These are phyloP conservation scores for Upupa epops DNA, from an alignment of 2,113 vertebrate species.

Conservation along the genomic window DNA sequence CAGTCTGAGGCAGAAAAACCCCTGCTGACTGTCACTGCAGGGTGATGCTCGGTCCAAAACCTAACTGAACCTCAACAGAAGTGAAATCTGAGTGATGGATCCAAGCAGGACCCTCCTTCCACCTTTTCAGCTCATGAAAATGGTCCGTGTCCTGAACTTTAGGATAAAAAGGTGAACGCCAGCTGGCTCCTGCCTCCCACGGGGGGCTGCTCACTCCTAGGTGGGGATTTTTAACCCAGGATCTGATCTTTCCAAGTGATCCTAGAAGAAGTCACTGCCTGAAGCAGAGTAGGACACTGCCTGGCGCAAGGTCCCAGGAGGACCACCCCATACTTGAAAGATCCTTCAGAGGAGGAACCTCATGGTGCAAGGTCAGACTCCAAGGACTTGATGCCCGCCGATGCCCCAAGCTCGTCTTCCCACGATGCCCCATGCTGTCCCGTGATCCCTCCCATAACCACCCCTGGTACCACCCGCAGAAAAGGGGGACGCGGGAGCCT, in stretches of 20 bases:
- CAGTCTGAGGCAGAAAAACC: not conserved
- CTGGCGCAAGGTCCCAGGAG: not conserved
- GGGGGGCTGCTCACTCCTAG: not conserved
- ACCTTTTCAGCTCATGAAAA: not conserved
- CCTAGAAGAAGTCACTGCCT: not conserved
- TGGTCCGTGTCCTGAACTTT: not conserved
- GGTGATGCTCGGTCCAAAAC: not conserved
- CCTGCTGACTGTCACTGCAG: not conserved
- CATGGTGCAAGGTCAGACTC: not conserved
- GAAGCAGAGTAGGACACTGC: not conserved
- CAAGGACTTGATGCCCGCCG: not conserved
- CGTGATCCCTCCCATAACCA: not conserved
- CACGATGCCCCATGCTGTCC: not conserved
- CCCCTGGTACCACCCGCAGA: accelerated
- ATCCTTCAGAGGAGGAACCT: not conserved
- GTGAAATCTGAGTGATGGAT: not conserved
- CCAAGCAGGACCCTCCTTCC: not conserved
- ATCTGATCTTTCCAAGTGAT: not conserved
- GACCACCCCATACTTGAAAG: not conserved
- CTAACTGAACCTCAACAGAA: not conserved
- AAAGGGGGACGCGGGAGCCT: slow-evolving; percentile 48
- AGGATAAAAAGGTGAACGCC: not conserved
- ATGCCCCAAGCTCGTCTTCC: not conserved
- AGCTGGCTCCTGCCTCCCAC: not conserved
- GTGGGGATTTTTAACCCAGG: not conserved